phyloP scores from a whole-genome alignment of 2,888 invertebrate species.

The Choristoneura rosaceana region DNA sequence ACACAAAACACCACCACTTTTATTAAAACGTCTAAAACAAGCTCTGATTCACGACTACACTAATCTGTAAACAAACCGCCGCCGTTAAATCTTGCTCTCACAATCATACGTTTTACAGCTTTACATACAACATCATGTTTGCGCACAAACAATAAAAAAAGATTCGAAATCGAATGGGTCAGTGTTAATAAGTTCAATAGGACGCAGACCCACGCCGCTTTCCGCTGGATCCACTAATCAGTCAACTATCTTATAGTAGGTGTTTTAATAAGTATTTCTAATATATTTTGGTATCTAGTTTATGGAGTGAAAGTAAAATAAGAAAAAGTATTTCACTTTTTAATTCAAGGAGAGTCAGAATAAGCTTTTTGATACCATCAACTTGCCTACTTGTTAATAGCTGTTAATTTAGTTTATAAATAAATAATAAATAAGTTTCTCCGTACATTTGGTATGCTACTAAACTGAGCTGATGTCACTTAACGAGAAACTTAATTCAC shows the following conservation, averaged over 20 bases:
- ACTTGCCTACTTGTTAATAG: too few relatives aligned
- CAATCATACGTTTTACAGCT: neutral
- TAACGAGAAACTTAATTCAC: too few relatives aligned
- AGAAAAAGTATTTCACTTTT: neutral
- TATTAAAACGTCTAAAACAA: neutral
- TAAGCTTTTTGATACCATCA: too few relatives aligned
- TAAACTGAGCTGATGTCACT: too few relatives aligned
- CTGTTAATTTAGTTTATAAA: too few relatives aligned
- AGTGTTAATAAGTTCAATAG: slow-evolving; percentile 29
- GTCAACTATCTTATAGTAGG: slow-evolving; percentile 1
- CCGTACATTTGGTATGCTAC: too few relatives aligned
- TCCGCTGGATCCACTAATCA: slow-evolving; percentile 7
- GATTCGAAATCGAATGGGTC: slow-evolving; percentile 18
- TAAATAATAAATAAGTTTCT: too few relatives aligned
- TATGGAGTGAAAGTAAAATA: neutral
- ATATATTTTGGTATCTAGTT: neutral
- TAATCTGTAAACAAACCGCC: neutral
- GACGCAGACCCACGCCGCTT: slow-evolving; percentile 30
- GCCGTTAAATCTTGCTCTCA: neutral
- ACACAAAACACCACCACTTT: neutral
- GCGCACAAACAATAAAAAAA: slow-evolving; percentile 1
- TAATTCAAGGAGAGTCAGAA: too few relatives aligned
- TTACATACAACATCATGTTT: neutral
- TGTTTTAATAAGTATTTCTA: neutral
- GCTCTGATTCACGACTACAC: neutral